Evolutionary conservation across 1,140 invertebrate genomes (phyloP).

Genomic region (Thalassaphorura encarpata): DNA sequence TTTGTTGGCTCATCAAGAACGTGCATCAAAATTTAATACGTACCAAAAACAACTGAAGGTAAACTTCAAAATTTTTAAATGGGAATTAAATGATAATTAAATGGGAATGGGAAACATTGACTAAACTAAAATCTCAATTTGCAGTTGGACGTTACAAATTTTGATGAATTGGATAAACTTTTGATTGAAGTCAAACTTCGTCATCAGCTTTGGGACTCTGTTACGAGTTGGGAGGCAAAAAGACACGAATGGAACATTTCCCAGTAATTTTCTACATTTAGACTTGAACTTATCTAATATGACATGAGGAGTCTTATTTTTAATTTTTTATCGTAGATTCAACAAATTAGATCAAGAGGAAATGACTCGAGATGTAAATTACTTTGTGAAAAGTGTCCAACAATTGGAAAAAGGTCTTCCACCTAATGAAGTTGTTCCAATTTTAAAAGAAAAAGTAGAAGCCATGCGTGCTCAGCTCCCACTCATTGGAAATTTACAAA

Average conservation of each 20-base stretch:
- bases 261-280: too few species aligned
- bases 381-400: slow-evolving; percentile 58
- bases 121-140: too few species aligned
- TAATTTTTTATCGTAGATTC: too few species aligned
- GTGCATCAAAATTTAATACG: slow-evolving; percentile 50
- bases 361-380: slow-evolving; percentile 52
- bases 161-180: slow-evolving; percentile 66
- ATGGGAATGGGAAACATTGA: too few species aligned
- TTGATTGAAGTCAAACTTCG: slow-evolving; percentile 64
- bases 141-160: slow-evolving; percentile 61
- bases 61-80: slow-evolving; percentile 12
- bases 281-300: too few species aligned
- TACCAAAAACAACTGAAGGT: slow-evolving; percentile 59
- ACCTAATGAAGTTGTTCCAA: slow-evolving; percentile 60
- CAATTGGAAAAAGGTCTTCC: slow-evolving; percentile 67
- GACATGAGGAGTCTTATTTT: too few species aligned
- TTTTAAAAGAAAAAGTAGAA: slow-evolving; percentile 62
- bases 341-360: slow-evolving; percentile 58
- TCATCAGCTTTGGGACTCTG: slow-evolving; percentile 62
- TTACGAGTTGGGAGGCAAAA: slow-evolving; percentile 55
- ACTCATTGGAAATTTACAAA: slow-evolving; percentile 60
- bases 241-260: slow-evolving; percentile 50
- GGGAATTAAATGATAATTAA: not conserved
- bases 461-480: slow-evolving; percentile 63
- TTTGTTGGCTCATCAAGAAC: slow-evolving; percentile 37